These are phyloP conservation scores for Diadema setosum DNA, from an alignment of 35 echinoderm and acorn worm genomes.

Conservation along the genomic window DNA sequence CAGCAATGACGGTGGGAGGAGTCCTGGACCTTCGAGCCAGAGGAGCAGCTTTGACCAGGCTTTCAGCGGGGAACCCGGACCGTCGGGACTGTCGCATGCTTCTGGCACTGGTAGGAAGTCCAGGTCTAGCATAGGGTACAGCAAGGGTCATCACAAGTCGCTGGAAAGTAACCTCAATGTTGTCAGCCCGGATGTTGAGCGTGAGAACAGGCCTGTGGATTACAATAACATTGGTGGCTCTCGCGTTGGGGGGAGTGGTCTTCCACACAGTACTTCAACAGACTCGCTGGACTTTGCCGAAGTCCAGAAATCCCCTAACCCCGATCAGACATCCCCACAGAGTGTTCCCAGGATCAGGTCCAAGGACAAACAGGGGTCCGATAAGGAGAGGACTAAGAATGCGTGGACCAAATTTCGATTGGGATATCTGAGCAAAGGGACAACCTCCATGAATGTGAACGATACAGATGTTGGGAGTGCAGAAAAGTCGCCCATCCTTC, in stretches of 20 bases:
- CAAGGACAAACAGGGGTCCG: neutral
- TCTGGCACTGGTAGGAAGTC: neutral
- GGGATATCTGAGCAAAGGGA: neutral
- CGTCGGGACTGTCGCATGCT: neutral
- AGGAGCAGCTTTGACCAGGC: neutral
- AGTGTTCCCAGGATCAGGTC: neutral
- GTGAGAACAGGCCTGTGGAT: slow-evolving; percentile 1
- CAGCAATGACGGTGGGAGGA: slow-evolving; percentile 3
- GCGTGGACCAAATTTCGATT: neutral
- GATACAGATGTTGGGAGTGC: neutral
- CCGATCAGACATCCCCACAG: neutral
- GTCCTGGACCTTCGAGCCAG: neutral
- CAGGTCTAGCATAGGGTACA: neutral
- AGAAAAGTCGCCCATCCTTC: neutral
- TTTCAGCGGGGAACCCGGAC: neutral
- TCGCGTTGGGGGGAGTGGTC: neutral
- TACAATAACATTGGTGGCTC: neutral
- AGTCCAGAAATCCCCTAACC: neutral
- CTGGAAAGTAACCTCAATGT: neutral
- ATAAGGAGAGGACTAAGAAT: slow-evolving; percentile 1
- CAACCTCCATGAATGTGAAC: neutral
- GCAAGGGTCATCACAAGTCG: neutral
- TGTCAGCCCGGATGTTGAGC: neutral
- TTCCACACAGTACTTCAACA: neutral
- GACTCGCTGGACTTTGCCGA: slow-evolving; percentile 30